Percentiles rank a stretch among this genome's conserved stretches.
Conservation (phyloP, 1,140 invertebrate species). For the Drosophila pachea region DNA sequence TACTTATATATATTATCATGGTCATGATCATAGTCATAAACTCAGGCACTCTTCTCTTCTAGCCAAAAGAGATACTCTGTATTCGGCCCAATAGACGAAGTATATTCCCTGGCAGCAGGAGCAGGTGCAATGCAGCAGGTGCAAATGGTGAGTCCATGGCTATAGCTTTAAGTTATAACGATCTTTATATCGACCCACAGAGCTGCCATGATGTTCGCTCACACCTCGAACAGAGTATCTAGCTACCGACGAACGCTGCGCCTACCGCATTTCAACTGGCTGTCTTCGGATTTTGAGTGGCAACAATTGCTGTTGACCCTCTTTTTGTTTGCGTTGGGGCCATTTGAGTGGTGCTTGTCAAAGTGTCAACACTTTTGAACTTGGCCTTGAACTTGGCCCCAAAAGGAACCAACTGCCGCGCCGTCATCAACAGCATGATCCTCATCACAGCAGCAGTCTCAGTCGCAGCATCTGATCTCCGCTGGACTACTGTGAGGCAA, state of each 20-base stretch:
- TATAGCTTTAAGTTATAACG: too few species aligned
- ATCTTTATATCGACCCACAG: too few species aligned
- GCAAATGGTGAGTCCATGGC: too few species aligned
- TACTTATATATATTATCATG: constrained; percentile 16
- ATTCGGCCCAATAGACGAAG: not conserved
- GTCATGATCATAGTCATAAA: constrained; percentile 22
- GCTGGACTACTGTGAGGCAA: constrained; percentile 35
- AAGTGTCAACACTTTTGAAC: constrained; percentile 44
- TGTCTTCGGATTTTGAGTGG: constrained; percentile 4
- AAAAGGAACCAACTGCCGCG: not conserved
- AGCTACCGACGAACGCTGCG: not conserved
- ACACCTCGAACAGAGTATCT: constrained; percentile 3
- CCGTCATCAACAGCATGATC: not conserved
- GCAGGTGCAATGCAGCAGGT: too few species aligned
- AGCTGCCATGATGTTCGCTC: too few species aligned
- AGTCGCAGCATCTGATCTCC: not conserved
- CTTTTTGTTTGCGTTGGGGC: constrained; percentile 6
- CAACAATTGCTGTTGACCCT: constrained; percentile 16
- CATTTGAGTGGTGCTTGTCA: constrained; percentile 22
- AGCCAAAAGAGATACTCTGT: not conserved
- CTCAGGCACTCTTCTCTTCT: constrained; percentile 10
- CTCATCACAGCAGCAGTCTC: not conserved
- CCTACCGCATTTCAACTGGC: not conserved
- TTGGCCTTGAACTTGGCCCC: constrained; percentile 45
- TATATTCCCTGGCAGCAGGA: not conserved